A percentile compares a stretch with the other conserved stretches of the same genome.
These are phyloP conservation scores for Pristionchus exspectatus DNA, from an alignment of 2,888 invertebrate species.

Conservation along the genomic window DNA sequence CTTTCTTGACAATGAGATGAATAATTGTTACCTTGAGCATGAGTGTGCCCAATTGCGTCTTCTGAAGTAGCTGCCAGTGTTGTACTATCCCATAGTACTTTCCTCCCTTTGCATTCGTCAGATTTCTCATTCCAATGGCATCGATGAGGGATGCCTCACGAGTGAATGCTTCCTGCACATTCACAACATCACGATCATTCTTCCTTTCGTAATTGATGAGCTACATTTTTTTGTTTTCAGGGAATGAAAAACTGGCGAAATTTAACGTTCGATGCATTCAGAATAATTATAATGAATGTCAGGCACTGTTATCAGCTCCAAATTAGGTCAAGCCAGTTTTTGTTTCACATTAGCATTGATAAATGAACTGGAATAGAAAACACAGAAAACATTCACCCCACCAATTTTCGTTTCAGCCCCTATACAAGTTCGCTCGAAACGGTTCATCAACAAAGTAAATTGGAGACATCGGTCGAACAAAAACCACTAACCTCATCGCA, in stretches of 20 bases:
- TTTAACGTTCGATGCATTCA: no score
- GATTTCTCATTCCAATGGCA: slow-evolving; percentile 26
- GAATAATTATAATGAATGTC: no score
- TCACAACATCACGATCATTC: neutral
- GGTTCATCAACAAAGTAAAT: neutral
- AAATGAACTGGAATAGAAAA: no score
- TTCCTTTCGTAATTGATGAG: no score
- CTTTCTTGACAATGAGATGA: neutral
- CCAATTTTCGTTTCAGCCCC: neutral
- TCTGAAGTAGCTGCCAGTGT: slow-evolving; percentile 18
- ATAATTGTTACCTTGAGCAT: slow-evolving; percentile 44
- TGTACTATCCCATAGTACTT: slow-evolving; percentile 29
- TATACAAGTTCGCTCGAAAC: neutral
- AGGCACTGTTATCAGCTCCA: no score
- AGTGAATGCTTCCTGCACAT: slow-evolving; percentile 49
- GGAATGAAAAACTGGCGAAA: no score
- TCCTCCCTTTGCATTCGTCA: slow-evolving; percentile 50
- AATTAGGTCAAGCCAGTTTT: no score
- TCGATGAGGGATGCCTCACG: slow-evolving; percentile 51
- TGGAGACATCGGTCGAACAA: neutral
- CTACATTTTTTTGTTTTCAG: no score
- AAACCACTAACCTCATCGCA: slow-evolving; percentile 45
- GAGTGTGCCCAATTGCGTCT: slow-evolving; percentile 51
- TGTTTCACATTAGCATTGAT: no score
- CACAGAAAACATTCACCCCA: no score